phyloP scores from a whole-genome alignment of 1,140 invertebrate genomes.

The Globodera rostochiensis region DNA sequence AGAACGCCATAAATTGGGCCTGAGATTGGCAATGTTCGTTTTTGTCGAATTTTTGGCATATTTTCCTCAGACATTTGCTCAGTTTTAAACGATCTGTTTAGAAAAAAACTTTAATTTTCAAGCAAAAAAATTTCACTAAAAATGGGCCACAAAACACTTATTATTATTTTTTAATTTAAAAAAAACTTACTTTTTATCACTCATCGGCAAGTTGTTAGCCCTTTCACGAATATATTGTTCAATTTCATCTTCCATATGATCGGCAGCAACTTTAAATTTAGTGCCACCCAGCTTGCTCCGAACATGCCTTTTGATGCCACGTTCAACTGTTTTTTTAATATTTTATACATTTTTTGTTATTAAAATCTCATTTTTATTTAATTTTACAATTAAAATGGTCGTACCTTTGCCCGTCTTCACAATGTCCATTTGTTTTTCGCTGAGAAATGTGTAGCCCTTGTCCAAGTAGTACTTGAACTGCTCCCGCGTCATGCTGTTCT shows the following conservation, averaged over 20 bases:
- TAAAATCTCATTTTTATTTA: slow-evolving; percentile 3
- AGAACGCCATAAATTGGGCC: slow-evolving; percentile 13
- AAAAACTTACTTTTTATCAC: neutral
- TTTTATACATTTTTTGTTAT: neutral
- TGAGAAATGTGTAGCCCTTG: slow-evolving; percentile 20
- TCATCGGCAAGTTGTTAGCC: neutral
- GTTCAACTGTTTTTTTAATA: neutral
- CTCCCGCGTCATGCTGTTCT: slow-evolving; percentile 13
- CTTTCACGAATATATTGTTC: neutral
- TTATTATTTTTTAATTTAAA: too few species aligned
- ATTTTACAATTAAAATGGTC: slow-evolving; percentile 19
- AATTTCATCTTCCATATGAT: slow-evolving; percentile 3
- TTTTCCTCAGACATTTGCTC: slow-evolving; percentile 9
- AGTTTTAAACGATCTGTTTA: neutral
- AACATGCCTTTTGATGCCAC: neutral
- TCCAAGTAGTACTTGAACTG: slow-evolving; percentile 17
- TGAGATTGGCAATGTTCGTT: slow-evolving; percentile 9
- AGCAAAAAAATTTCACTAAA: too few species aligned
- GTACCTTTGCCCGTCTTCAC: slow-evolving; percentile 4
- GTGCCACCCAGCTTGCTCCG: neutral
- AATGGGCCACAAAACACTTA: too few species aligned
- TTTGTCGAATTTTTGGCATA: slow-evolving; percentile 5
- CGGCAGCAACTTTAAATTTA: neutral
- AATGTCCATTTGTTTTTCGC: slow-evolving; percentile 15
- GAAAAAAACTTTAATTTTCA: too few species aligned